Evolutionary conservation across 2,113 vertebrate genomes (phyloP).

Genomic region (Paralichthys olivaceus): DNA sequence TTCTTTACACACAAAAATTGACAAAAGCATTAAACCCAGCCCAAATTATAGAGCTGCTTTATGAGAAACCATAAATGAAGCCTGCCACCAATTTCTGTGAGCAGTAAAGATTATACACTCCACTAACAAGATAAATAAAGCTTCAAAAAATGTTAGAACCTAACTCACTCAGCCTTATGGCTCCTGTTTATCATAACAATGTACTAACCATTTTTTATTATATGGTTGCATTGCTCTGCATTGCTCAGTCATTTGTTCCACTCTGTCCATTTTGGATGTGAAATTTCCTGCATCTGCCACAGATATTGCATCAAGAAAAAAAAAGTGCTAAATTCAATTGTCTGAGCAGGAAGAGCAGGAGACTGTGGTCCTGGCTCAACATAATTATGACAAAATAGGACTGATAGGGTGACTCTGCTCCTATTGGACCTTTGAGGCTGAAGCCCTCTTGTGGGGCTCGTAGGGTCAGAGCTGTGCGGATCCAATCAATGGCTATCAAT

Average conservation of each 20-base stretch:
- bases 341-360: conserved; percentile 50
- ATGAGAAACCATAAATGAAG: conserved; percentile 1
- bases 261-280: conserved; percentile 27
- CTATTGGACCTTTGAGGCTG: conserved; percentile 43
- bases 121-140: neutral
- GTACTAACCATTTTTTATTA: neutral
- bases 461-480: conserved; percentile 51
- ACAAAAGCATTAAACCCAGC: neutral
- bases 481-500: conserved; percentile 64
- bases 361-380: conserved; percentile 39
- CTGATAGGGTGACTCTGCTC: conserved; percentile 28
- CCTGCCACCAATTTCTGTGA: neutral
- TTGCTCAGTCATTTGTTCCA: conserved; percentile 4
- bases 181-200: neutral
- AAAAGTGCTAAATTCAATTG: conserved; percentile 26
- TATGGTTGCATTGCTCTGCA: neutral
- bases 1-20: neutral
- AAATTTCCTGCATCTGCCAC: conserved; percentile 10
- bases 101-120: neutral
- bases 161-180: neutral
- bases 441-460: conserved; percentile 53
- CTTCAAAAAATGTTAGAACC: neutral
- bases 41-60: neutral
- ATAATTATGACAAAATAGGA: conserved; percentile 59
- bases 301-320: conserved; percentile 14